Base-by-base conservation (phyloP, 35 echinoderm and acorn worm species). In the Strongylocentrotus purpuratus region DNA sequence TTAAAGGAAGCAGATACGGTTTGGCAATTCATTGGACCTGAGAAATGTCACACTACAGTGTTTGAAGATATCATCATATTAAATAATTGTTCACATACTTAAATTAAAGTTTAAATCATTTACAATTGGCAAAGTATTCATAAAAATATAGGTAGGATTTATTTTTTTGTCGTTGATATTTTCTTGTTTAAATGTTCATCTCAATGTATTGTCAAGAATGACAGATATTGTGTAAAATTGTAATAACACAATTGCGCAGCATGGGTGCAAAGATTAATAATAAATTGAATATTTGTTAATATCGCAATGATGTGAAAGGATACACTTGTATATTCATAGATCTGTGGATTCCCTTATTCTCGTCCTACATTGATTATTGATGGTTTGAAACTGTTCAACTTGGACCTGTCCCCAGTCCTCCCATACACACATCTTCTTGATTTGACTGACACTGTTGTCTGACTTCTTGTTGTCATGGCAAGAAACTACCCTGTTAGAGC, bases 401-500 rank as follows among this genome's bases (percentile, higher is more conserved):
- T 92, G 14, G 22, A 32, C 95, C 5, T 52, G 33, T 1, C 70
- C 95, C 95, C 95, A 96, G 5, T 85, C 47, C 32, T 85, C 45
- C 85, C 95, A 94, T 47, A 94, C 78, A 61, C 94, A 10, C 33
- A 96, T 31, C 4, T 32, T 88, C 94, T 25, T 33, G 11, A 95
- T 33, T 12, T 33, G 31, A n/a, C 86, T 48, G 5, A 25, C 31
- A 10, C 31, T 15, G 17, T 28, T 14, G 12, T 61, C 31, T 28
- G 25, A 7, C 6, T 31, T 60, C 17, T 96, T 33, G 5, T 48
- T 46, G 48, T 91, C 86, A 25, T 87, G 86, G 48, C 87, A 92
- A 65, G 93, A 94, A 28, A 96, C 96, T 18, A 96, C 96, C 17
- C 94, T 28, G 13, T 96, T 86, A 33, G 86, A 46, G 46, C 96